Evolutionary conservation across 2,797 vertebrate genomes (phyloP).

Genomic region (Agapornis canus): DNA sequence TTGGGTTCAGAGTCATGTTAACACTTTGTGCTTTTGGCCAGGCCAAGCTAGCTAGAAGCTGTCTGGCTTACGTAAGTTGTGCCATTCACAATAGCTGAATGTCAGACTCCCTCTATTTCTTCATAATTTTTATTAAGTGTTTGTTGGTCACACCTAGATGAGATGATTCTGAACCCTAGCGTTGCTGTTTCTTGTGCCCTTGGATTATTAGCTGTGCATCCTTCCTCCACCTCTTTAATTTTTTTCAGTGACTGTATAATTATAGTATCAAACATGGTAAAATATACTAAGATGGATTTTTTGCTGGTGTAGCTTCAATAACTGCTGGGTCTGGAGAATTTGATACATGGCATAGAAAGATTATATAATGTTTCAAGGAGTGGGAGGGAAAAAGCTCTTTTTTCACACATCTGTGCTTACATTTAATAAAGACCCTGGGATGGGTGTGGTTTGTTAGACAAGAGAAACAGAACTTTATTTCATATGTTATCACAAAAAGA

Average conservation of each 20-base stretch:
- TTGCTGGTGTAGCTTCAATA: background rate
- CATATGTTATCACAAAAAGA: background rate
- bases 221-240: accelerated
- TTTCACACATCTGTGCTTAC: background rate
- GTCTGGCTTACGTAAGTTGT: background rate
- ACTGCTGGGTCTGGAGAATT: background rate
- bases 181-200: background rate
- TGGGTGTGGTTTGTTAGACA: background rate
- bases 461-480: background rate
- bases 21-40: background rate
- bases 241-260: background rate
- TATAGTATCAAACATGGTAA: background rate
- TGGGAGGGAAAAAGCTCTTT: background rate
- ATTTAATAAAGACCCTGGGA: background rate
- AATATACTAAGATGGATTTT: background rate
- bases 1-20: background rate
- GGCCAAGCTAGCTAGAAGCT: background rate
- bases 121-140: background rate
- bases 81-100: background rate
- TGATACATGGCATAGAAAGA: background rate
- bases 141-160: background rate
- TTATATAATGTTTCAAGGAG: background rate
- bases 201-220: background rate
- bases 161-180: background rate
- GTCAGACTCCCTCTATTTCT: background rate